These are phyloP conservation scores for Yoshiicerus persimilis DNA, from an alignment of 1,140 invertebrate species.

Conservation along the genomic window DNA sequence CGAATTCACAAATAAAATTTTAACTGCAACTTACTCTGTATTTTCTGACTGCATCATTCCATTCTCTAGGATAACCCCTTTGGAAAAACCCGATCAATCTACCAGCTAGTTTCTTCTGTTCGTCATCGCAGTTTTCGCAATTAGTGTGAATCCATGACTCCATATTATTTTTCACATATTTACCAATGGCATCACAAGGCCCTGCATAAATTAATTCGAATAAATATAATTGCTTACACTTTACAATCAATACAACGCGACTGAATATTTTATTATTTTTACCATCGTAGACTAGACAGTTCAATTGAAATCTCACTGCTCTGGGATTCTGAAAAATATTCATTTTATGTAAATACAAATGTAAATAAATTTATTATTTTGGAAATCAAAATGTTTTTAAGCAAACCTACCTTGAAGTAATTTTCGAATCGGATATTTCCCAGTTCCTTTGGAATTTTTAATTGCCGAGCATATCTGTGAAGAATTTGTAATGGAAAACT, in stretches of 20 bases:
- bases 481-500: no score
- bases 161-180: conserved; percentile 45
- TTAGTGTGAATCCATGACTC: conserved; percentile 40
- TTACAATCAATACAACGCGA: no score
- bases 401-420: conserved; percentile 48
- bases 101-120: conserved; percentile 44
- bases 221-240: background rate
- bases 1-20: no score
- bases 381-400: no score
- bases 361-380: background rate
- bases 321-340: conserved; percentile 45
- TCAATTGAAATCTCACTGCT: conserved; percentile 28
- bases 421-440: conserved; percentile 48
- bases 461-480: background rate
- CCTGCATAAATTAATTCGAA: background rate
- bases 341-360: no score
- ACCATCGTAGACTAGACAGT: conserved; percentile 1
- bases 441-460: conserved; percentile 42
- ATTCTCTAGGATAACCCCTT: conserved; percentile 46
- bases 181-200: conserved; percentile 36
- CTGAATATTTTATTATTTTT: background rate
- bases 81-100: conserved; percentile 44
- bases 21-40: conserved; percentile 48
- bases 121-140: conserved; percentile 42
- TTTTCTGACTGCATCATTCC: conserved; percentile 47